phyloP scores from a whole-genome alignment of 2,888 invertebrate species.

The Physocephala rufipes region DNA sequence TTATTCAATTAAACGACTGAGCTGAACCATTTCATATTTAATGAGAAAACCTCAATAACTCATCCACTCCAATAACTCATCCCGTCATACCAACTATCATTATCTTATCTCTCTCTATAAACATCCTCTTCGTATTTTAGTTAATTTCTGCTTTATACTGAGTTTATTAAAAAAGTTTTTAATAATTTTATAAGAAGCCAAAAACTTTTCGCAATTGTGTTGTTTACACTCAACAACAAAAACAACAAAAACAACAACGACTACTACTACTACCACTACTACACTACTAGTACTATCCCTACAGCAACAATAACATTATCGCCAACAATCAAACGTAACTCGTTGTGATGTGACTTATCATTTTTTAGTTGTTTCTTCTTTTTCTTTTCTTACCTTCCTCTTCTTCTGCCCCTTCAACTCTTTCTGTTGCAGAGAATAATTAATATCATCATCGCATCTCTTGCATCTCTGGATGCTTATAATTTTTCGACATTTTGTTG shows the following conservation, averaged over 20 bases:
- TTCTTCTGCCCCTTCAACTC: background rate
- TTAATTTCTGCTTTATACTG: conserved; percentile 23
- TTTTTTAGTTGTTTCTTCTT: background rate
- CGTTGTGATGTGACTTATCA: conserved; percentile 49
- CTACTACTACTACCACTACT: no score
- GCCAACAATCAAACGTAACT: conserved; percentile 54
- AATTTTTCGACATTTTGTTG: conserved; percentile 58
- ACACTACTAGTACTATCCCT: background rate
- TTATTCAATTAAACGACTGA: no score
- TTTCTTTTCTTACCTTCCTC: background rate
- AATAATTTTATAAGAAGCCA: conserved; percentile 47
- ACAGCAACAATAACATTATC: background rate
- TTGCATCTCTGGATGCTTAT: conserved; percentile 5
- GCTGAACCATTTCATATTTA: no score
- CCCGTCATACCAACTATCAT: no score
- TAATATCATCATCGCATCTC: conserved; percentile 43
- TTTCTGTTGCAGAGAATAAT: background rate
- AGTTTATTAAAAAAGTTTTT: conserved; percentile 61
- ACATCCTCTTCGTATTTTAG: background rate
- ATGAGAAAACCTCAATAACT: no score
- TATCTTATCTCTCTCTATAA: background rate
- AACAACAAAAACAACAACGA: conserved; percentile 23
- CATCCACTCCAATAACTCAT: no score
- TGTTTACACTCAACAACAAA: conserved; percentile 52
- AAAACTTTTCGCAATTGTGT: conserved; percentile 43